Evolutionary conservation across 2,113 vertebrate genomes (phyloP), one percentile per base, ranked within the genome.

Genomic region (Heptranchias perlo): DNA sequence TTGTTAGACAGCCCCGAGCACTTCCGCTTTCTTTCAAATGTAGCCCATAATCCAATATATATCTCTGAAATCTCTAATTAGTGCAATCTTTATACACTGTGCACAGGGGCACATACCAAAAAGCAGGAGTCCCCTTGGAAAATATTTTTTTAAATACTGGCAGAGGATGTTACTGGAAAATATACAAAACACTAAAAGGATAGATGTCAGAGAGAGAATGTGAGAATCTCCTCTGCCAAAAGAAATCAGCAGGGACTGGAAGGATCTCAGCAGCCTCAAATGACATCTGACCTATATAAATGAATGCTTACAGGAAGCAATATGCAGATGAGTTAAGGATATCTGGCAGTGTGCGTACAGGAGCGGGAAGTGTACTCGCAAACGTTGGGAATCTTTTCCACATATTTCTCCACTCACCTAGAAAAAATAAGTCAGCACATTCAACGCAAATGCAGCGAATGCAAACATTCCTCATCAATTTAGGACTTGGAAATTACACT

Each of bases 11-110:
- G 87, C 23, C 65, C 31, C 61, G 67, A 65, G 92, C 21, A 95
- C 62, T 69, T 49, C 13, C 28, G 35, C 65, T 35, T 95, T 95
- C 94, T 73, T 95, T 95, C 94, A 95, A 95, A 95, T 95, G 47
- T 35, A 73, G 47, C 47, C 25, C 64, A 95, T 11, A 69, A 69
- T 69, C 47, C 47, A 49, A 69, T 73, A 31, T 39, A 39, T 52
- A 69, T 49, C 64, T 73, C 18, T 49, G 25, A 69, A 69, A 69
- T 69, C 21, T 49, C 94, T 18, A 95, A 69, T 35, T 95, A 52
- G 25, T 69, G 47, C 65, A 52, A 58, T 49, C 65, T 95, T 95
- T 52, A 65, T 62, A 69, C 25, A 52, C 61, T 44, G 65, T 31
- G 28, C 64, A 94, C 62, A 94, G 6, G 11, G 64, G 39, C 44